phyloP scores from a whole-genome alignment of 2,888 invertebrate species.

The Leptopilina myrica region DNA sequence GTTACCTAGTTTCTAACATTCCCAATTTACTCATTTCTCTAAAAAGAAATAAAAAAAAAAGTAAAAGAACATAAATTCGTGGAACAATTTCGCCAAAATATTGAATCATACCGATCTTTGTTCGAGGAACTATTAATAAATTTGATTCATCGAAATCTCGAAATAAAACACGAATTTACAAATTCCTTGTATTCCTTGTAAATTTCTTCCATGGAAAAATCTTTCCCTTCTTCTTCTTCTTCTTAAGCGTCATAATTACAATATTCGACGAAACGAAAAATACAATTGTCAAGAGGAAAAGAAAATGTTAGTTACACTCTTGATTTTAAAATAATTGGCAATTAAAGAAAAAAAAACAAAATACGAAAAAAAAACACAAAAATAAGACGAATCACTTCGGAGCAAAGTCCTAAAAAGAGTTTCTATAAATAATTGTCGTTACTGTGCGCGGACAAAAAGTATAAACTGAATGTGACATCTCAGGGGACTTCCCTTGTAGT shows the following conservation, averaged over 20 bases:
- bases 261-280: too few relatives aligned
- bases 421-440: constrained; percentile 31
- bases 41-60: too few relatives aligned
- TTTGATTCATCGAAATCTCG: constrained; percentile 1
- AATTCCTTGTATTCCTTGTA: background rate
- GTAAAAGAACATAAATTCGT: background rate
- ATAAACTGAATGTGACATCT: constrained; percentile 26
- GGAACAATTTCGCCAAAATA: background rate
- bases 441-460: constrained; percentile 19
- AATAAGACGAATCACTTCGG: background rate
- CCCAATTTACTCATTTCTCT: background rate
- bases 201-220: too few relatives aligned
- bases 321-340: background rate
- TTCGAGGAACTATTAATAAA: background rate
- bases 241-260: too few relatives aligned
- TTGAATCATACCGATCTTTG: background rate
- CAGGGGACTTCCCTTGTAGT: constrained; percentile 22
- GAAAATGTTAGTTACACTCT: background rate
- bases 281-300: too few relatives aligned
- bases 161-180: constrained; percentile 5
- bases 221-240: too few relatives aligned
- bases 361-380: background rate
- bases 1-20: background rate
- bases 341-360: background rate
- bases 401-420: constrained; percentile 11